phyloP scores from a whole-genome alignment of 2,888 invertebrate genomes.

The Apodemia hepburni region DNA sequence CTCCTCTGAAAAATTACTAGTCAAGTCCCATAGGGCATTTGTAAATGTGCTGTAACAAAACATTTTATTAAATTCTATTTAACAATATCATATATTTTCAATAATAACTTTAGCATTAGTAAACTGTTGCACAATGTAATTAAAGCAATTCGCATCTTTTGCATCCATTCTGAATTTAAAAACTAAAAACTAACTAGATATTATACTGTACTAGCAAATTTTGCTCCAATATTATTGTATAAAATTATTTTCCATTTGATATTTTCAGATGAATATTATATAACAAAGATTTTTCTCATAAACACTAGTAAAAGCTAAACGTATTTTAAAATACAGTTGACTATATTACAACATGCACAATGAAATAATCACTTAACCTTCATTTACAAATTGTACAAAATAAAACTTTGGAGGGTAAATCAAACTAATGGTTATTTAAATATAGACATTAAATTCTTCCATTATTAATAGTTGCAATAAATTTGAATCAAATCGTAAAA shows the following conservation, averaged over 20 bases:
- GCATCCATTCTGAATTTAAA: not conserved
- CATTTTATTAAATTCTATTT: conserved; percentile 7
- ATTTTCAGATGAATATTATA: not conserved
- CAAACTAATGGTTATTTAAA: not conserved
- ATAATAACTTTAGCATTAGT: too few relatives aligned
- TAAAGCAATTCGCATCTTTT: not conserved
- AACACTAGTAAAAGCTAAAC: not conserved
- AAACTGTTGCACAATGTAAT: not conserved
- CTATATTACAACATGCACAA: not conserved
- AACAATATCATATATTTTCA: too few relatives aligned
- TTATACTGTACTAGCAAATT: too few relatives aligned
- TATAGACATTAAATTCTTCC: too few relatives aligned
- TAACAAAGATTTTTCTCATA: not conserved
- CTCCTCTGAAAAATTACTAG: conserved; percentile 92
- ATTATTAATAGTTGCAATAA: conserved; percentile 7
- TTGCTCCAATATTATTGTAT: too few relatives aligned
- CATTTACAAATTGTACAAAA: not conserved
- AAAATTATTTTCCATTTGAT: not conserved
- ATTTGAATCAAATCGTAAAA: conserved; percentile 1
- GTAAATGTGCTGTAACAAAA: conserved; percentile 84
- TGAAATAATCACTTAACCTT: too few relatives aligned
- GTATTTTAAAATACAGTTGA: not conserved
- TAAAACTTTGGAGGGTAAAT: not conserved
- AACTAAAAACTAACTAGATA: too few relatives aligned
- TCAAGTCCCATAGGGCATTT: conserved; percentile 94